Percentiles rank a stretch among this genome's conserved stretches.
Evolutionary conservation across 2,797 vertebrate species (phyloP).

Genomic region (Coregonus ussuriensis): DNA sequence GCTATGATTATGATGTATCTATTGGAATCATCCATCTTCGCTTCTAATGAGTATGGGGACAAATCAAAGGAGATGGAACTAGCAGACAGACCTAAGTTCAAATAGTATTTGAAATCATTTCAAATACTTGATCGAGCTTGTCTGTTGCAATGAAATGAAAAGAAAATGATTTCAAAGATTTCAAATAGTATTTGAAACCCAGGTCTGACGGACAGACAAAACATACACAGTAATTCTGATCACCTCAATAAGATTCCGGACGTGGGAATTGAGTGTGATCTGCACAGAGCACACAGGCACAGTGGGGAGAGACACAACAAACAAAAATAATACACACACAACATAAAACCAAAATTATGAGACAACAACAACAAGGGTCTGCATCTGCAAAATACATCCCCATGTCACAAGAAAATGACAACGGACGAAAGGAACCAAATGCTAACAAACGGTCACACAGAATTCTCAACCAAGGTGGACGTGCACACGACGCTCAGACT

Average conservation of each 20-base stretch:
- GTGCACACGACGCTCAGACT: slow-evolving; percentile 64
- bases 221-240: slow-evolving; percentile 74
- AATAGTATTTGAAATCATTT: slow-evolving; percentile 8
- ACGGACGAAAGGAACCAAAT: slow-evolving; percentile 34
- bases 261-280: slow-evolving; percentile 86
- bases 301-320: slow-evolving; percentile 66
- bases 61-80: neutral
- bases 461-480: slow-evolving; percentile 58
- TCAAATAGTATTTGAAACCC: slow-evolving; percentile 4
- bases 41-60: neutral
- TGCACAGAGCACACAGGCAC: slow-evolving; percentile 74
- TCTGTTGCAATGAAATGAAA: neutral
- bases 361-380: slow-evolving; percentile 50
- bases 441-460: slow-evolving; percentile 35
- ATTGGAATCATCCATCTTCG: neutral
- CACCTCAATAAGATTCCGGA: slow-evolving; percentile 87
- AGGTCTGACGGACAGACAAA: slow-evolving; percentile 35
- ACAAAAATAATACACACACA: slow-evolving; percentile 33
- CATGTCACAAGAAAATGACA: slow-evolving; percentile 44
- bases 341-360: slow-evolving; percentile 59
- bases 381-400: slow-evolving; percentile 58
- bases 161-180: neutral
- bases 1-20: neutral
- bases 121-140: neutral
- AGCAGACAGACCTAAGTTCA: slow-evolving; percentile 35